Conservation (phyloP, 2,797 vertebrate genomes). For the Sparus aurata region DNA sequence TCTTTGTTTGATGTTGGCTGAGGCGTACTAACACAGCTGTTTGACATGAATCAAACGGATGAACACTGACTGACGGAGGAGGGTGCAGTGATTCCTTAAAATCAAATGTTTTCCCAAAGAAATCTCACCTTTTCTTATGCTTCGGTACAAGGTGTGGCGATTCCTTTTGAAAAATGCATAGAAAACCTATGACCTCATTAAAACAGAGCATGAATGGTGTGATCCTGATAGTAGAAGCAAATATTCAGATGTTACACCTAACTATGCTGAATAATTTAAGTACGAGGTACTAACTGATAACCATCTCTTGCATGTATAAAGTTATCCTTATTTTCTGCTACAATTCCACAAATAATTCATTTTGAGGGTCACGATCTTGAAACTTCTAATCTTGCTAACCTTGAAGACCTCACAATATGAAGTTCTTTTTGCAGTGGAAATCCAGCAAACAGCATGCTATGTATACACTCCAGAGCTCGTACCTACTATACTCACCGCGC, state of each 20-base stretch:
- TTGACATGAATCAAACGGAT: slow-evolving; percentile 51
- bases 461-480: not conserved
- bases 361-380: not conserved
- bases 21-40: slow-evolving; percentile 53
- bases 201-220: not conserved
- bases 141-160: not conserved
- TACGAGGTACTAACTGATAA: not conserved
- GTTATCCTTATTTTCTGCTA: not conserved
- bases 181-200: not conserved
- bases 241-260: not conserved
- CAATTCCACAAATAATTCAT: not conserved
- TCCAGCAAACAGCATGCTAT: not conserved
- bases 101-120: slow-evolving; percentile 14
- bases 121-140: not conserved
- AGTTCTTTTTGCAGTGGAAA: not conserved
- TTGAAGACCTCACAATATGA: not conserved
- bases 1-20: slow-evolving; percentile 58
- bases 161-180: not conserved
- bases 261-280: not conserved
- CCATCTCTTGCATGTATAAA: not conserved
- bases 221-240: not conserved
- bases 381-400: not conserved
- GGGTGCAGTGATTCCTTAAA: slow-evolving; percentile 18
- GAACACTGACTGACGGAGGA: slow-evolving; percentile 39
- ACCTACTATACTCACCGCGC: not conserved